Evolutionary conservation across 2,888 invertebrate genomes (phyloP), one percentile per base, ranked within the genome.

Genomic region (Amphipoea oculea): DNA sequence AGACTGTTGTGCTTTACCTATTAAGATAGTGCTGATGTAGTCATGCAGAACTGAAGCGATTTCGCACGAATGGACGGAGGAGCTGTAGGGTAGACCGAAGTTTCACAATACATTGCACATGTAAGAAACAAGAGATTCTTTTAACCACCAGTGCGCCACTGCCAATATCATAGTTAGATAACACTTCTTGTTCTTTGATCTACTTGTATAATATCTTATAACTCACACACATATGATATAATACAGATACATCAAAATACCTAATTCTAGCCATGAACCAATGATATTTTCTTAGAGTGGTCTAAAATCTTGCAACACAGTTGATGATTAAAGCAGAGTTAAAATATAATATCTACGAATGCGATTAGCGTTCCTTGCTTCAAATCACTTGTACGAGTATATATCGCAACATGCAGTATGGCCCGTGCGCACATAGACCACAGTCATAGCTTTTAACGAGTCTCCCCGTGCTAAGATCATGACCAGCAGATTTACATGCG

Each of bases 391-490:
- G 48, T 48, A 48, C 45, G 11, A 45, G 45, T 48, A 40, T 40
- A 48, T 48, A 40, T 77, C 54, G 48, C 54, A 72, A 83, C 36
- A n/a, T 51, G 14, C 17, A 57, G n/a, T 40, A 45, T 20, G 12
- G 23, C 29, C 17, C 23, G 40, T 42, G 67, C 54, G 29, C 54
- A 63, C 76, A 68, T 68, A 68, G 17, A 54, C 62, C 62, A 29
- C 65, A 71, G 73, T 81, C 83, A 77, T 72, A 86, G 36, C 17
- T 63, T 86, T 66, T 78, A 83, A 84, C 60, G 77, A 75, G 51
- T 36, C 57, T 51, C 63, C 42, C 71, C 23, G 20, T 65, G 68
- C 63, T 79, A 71, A 85, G 71, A 83, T 78, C 74, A 75, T 70
- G 78, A 84, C 51, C 60, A 51, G 69, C 74, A 70, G 62, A 82